Evolutionary conservation across 2,888 invertebrate genomes (phyloP).

Genomic region (Diarsia mendica): DNA sequence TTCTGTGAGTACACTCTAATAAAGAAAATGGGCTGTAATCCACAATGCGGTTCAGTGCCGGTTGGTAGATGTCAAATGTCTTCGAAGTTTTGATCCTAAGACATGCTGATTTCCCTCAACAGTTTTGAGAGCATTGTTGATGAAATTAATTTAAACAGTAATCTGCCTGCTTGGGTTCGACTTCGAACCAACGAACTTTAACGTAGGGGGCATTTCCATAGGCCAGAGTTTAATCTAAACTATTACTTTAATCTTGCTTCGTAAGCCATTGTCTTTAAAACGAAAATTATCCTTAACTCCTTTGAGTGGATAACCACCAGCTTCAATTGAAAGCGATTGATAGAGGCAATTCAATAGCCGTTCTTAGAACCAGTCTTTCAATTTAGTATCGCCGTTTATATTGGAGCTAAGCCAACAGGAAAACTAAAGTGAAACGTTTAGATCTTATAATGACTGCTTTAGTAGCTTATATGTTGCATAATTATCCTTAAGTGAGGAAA

Average conservation of each 20-base stretch:
- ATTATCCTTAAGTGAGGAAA: neutral
- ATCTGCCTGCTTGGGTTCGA: neutral
- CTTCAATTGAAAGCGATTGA: constrained; percentile 59
- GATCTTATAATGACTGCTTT: constrained; percentile 51
- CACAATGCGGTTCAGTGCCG: neutral
- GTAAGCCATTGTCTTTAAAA: constrained; percentile 25
- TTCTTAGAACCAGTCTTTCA: constrained; percentile 63
- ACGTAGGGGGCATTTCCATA: neutral
- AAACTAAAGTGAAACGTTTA: constrained; percentile 55
- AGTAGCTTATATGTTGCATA: constrained; percentile 35
- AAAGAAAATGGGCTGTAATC: neutral
- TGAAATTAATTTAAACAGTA: neutral
- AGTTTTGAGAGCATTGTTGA: neutral
- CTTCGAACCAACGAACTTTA: neutral
- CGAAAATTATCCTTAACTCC: constrained; percentile 29
- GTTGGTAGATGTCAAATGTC: neutral
- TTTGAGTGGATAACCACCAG: constrained; percentile 49
- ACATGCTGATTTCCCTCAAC: neutral
- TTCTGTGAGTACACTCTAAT: neutral
- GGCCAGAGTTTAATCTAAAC: neutral
- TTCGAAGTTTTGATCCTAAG: neutral
- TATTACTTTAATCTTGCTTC: neutral
- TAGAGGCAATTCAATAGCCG: constrained; percentile 45
- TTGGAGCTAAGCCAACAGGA: constrained; percentile 71
- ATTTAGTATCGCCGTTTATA: constrained; percentile 50